Conservation (phyloP, 1,140 invertebrate genomes). For the Achatina immaculata region DNA sequence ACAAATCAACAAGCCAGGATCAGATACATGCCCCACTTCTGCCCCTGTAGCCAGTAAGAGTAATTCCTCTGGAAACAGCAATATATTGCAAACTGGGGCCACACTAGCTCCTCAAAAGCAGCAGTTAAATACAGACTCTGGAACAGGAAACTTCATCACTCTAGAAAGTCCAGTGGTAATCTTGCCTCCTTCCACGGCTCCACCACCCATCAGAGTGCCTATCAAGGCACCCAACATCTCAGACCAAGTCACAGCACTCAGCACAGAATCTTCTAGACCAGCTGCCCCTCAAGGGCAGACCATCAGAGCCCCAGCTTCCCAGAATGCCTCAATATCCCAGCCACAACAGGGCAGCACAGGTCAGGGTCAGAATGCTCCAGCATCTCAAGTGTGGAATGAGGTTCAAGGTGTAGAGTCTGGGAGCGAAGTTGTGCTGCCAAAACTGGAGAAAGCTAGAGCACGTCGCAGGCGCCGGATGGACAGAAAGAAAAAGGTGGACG, state of each 20-base stretch:
- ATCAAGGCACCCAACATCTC: not conserved
- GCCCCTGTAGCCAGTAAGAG: not conserved
- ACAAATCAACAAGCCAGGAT: not conserved
- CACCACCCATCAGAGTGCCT: not conserved
- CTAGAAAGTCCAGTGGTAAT: slow-evolving; percentile 34
- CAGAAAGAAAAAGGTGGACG: slow-evolving; percentile 37
- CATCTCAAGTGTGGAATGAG: slow-evolving; percentile 29
- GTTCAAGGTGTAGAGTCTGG: slow-evolving; percentile 17
- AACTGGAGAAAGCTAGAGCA: slow-evolving; percentile 32
- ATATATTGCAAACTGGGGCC: not conserved
- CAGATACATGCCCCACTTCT: not conserved
- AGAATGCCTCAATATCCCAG: not conserved
- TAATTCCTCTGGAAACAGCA: not conserved
- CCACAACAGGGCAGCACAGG: not conserved
- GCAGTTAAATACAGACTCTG: slow-evolving; percentile 2
- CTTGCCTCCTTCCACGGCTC: not conserved
- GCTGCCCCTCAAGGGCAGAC: not conserved
- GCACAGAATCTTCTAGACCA: not conserved
- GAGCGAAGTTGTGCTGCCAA: slow-evolving; percentile 32
- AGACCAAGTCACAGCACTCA: not conserved
- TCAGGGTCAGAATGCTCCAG: too few relatives aligned
- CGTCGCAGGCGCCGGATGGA: slow-evolving; percentile 28
- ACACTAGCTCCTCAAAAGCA: not conserved
- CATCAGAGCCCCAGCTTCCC: not conserved
- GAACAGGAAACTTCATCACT: not conserved